Conservation (phyloP, 2,888 invertebrate genomes). For the Selenia dentaria region DNA sequence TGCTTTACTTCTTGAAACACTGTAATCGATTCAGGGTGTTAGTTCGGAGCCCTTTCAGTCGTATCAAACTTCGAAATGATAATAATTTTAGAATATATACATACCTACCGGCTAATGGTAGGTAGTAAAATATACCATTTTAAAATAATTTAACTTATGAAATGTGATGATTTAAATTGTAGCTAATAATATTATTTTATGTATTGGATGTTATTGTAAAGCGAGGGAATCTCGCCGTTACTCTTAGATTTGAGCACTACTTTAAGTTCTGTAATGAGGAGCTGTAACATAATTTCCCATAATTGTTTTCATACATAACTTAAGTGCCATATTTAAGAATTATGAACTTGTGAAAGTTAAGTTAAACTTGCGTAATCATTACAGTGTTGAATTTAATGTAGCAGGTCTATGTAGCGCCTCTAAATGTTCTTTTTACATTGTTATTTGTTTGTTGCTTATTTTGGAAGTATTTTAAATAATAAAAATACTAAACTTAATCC, state of each 20-base stretch:
- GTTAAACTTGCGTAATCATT: constrained; percentile 43
- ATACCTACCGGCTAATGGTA: constrained; percentile 4
- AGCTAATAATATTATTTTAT: constrained; percentile 27
- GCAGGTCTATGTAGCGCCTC: constrained; percentile 64
- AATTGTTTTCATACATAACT: constrained; percentile 32
- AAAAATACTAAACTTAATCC: constrained; percentile 67
- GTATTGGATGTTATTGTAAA: constrained; percentile 23
- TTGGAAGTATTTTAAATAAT: constrained; percentile 80
- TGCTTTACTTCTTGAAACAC: constrained; percentile 59
- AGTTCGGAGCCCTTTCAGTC: constrained; percentile 3
- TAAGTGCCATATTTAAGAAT: constrained; percentile 55
- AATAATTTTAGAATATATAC: constrained; percentile 8
- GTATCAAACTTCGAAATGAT: background rate
- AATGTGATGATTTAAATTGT: constrained; percentile 34
- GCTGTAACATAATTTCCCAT: constrained; percentile 5
- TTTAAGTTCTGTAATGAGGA: constrained; percentile 3
- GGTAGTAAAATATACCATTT: constrained; percentile 16
- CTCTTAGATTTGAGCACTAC: constrained; percentile 30
- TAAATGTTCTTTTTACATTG: constrained; percentile 75
- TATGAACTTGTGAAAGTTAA: constrained; percentile 33
- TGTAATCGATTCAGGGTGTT: constrained; percentile 52
- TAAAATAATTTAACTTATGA: constrained; percentile 24
- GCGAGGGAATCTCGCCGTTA: constrained; percentile 19
- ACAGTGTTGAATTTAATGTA: constrained; percentile 62
- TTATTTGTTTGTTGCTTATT: constrained; percentile 84